A percentile compares a stretch with the other conserved stretches of the same genome.
Conservation (phyloP, 2,888 invertebrate species). For the Dolichomitus sp. region DNA sequence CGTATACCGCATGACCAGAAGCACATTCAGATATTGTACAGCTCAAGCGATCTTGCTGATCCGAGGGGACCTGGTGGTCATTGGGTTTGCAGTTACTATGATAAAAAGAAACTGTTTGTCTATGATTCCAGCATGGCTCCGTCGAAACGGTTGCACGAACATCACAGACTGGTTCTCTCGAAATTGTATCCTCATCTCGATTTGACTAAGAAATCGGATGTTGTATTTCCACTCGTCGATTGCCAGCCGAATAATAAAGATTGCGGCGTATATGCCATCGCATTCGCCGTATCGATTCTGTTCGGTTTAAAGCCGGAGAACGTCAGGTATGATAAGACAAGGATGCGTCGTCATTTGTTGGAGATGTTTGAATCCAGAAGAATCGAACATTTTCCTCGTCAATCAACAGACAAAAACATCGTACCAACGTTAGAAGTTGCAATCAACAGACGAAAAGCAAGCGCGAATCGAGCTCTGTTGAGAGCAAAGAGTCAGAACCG, state of each 20-base stretch:
- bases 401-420: conserved; percentile 3
- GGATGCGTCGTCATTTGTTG: no score
- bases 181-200: neutral
- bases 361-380: no score
- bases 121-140: conserved; percentile 8
- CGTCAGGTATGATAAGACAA: neutral
- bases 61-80: no score
- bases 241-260: neutral
- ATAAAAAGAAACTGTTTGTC: neutral
- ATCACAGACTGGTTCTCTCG: neutral
- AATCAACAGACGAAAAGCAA: neutral
- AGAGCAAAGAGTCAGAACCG: neutral
- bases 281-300: neutral
- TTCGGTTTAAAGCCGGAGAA: no score
- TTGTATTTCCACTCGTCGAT: conserved; percentile 2
- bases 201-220: neutral
- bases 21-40: no score
- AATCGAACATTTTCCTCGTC: no score
- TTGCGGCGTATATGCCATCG: no score
- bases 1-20: no score
- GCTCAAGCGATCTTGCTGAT: no score
- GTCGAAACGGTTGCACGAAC: conserved; percentile 2
- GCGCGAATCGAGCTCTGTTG: conserved; percentile 3
- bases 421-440: neutral
- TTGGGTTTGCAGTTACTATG: no score